Evolutionary conservation across 2,113 vertebrate species (phyloP), one percentile per base, ranked within the genome.

Genomic region (Fukomys damarensis): DNA sequence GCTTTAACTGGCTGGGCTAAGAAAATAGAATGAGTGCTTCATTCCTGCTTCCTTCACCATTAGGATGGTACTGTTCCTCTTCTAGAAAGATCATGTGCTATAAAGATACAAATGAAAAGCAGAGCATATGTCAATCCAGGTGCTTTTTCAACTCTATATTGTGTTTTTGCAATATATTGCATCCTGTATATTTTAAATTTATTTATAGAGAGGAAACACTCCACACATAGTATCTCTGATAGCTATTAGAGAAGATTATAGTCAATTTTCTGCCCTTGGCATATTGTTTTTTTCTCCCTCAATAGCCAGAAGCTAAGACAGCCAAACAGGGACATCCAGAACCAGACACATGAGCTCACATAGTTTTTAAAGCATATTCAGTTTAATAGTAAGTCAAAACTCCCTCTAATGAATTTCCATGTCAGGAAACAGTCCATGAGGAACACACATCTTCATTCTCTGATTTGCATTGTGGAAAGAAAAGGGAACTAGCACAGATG

Each of bases 401-500:
- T 96, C 97, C 66, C 97, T 98, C 89, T 98, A 98, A 98, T 98
- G 97, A 98, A 97, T 98, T 96, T 98, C 93, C 97, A 26, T 97
- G 96, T 98, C 97, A 98, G 96, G 94, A 98, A 98, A 98, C 95
- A 81, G 97, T 95, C 95, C 97, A 89, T 96, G 87, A 98, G 96
- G 91, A 98, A 91, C 88, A 96, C 97, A 77, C 95, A 96, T 94
- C 97, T 97, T 97, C 87, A 95, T 95, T 94, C 96, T 97, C 93
- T 96, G 97, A 98, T 98, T 98, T 98, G 96, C 96, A 93, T 96
- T 92, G 54, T 88, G 92, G 86, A 97, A 96, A 98, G 92, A 95
- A 90, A 94, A 43, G 41, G 93, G 97, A 98, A 98, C 95, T 95
- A 95, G 97, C 98, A 98, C 98, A 98, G 98, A 98, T 99, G 98